A percentile compares a stretch with the other conserved stretches of the same genome.
Evolutionary conservation across 2,888 invertebrate genomes (phyloP).

Genomic region (Clunio marinus): DNA sequence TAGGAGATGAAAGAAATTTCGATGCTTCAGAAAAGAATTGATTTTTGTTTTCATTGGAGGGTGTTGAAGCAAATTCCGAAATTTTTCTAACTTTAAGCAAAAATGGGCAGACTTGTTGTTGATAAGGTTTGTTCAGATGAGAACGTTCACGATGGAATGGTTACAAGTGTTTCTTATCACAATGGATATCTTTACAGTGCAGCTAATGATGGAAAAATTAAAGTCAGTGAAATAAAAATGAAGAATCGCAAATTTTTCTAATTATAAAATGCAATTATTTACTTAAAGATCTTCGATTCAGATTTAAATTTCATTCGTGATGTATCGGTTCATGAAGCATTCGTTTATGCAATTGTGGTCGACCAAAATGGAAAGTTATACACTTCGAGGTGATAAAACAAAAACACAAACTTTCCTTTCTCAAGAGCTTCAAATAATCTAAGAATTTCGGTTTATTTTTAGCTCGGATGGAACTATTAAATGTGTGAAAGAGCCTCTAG

Average conservation of each 20-base stretch:
- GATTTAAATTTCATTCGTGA: constrained; percentile 46
- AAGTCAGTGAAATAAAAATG: no score
- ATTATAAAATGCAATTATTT: not conserved
- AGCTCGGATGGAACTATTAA: constrained; percentile 50
- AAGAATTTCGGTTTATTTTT: constrained; percentile 36
- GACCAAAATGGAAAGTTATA: constrained; percentile 49
- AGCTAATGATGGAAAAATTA: no score
- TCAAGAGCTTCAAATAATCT: not conserved
- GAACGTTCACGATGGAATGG: no score
- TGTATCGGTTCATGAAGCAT: constrained; percentile 47
- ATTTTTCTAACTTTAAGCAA: no score
- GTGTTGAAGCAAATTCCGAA: no score
- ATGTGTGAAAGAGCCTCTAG: constrained; percentile 46
- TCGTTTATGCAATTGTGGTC: constrained; percentile 48
- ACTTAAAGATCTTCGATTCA: constrained; percentile 48
- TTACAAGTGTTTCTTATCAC: no score
- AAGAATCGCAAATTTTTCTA: constrained; percentile 25
- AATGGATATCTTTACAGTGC: no score
- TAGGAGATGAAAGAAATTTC: no score
- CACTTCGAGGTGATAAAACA: constrained; percentile 43
- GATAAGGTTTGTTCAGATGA: no score
- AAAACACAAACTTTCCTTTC: constrained; percentile 8
- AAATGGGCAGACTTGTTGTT: no score
- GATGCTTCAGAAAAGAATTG: no score
- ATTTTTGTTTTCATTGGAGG: no score